Evolutionary conservation across 2,888 invertebrate species (phyloP).

Genomic region (Lomographa bimaculata): DNA sequence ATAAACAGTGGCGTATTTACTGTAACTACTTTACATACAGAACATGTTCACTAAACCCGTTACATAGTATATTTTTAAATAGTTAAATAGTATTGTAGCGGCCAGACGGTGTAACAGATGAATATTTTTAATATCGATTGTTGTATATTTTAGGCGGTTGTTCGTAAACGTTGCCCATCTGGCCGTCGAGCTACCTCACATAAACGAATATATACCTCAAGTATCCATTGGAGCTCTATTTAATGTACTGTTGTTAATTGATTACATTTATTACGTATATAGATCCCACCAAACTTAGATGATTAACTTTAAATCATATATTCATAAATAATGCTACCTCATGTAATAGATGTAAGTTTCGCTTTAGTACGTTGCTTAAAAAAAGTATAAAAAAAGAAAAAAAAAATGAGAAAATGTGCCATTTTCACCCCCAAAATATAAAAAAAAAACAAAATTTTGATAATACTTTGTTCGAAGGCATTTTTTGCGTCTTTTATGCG

Average conservation of each 20-base stretch:
- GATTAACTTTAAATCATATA: slow-evolving; percentile 63
- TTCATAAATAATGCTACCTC: slow-evolving; percentile 79
- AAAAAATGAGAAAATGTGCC: slow-evolving; percentile 36
- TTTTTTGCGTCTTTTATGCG: no score
- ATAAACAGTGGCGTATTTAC: slow-evolving; percentile 1
- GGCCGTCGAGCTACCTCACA: slow-evolving; percentile 65
- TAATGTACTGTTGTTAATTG: slow-evolving; percentile 66
- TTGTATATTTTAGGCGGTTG: slow-evolving; percentile 23
- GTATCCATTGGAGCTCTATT: slow-evolving; percentile 63
- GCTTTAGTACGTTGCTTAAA: slow-evolving; percentile 47
- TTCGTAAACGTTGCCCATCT: slow-evolving; percentile 9
- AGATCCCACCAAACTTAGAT: slow-evolving; percentile 80
- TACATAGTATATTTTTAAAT: slow-evolving; percentile 16
- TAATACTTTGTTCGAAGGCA: slow-evolving; percentile 4
- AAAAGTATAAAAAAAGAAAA: slow-evolving; percentile 21
- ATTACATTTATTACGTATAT: slow-evolving; percentile 63
- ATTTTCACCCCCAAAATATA: slow-evolving; percentile 27
- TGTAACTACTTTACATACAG: background rate
- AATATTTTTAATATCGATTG: slow-evolving; percentile 26
- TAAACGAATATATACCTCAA: slow-evolving; percentile 75
- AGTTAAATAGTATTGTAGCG: slow-evolving; percentile 45
- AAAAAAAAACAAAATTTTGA: background rate
- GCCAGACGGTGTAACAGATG: slow-evolving; percentile 24
- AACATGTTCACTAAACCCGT: slow-evolving; percentile 7
- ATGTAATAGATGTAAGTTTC: slow-evolving; percentile 47